phyloP scores from a whole-genome alignment of 2,888 invertebrate species.

The Ophion obscuratus region DNA sequence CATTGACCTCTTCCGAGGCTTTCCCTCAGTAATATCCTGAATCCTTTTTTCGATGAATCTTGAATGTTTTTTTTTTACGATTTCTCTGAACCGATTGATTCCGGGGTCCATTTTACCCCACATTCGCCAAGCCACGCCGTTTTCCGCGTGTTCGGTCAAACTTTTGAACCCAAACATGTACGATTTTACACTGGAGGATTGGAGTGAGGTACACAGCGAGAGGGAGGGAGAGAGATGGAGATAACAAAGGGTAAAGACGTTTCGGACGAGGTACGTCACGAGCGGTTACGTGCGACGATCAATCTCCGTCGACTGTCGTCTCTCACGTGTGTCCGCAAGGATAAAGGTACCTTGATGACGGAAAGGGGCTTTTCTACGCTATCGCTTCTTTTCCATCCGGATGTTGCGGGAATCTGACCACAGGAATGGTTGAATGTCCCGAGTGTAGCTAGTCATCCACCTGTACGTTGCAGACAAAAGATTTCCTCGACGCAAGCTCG shows the following conservation, averaged over 20 bases:
- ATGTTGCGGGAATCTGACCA: background rate
- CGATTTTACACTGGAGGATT: background rate
- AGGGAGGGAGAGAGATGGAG: slow-evolving; percentile 10
- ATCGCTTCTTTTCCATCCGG: background rate
- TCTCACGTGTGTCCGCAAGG: slow-evolving; percentile 57
- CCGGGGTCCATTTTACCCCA: background rate
- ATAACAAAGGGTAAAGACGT: slow-evolving; percentile 65
- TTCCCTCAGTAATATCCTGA: too few relatives aligned
- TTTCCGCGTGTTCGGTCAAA: background rate
- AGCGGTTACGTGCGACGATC: slow-evolving; percentile 63
- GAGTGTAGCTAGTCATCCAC: background rate
- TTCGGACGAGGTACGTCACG: slow-evolving; percentile 61
- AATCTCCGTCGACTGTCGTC: slow-evolving; percentile 64
- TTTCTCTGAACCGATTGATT: background rate
- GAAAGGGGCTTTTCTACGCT: slow-evolving; percentile 50
- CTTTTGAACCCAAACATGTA: slow-evolving; percentile 4
- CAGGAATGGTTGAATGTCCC: background rate
- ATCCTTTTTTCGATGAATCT: too few relatives aligned
- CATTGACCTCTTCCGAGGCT: too few relatives aligned
- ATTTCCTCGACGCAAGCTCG: background rate
- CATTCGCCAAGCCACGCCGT: background rate
- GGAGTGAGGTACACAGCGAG: background rate
- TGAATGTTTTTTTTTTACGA: too few relatives aligned
- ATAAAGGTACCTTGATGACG: slow-evolving; percentile 69
- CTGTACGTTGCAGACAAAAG: background rate